Conservation (phyloP, 2,888 invertebrate genomes). For the Cerceris rybyensis region DNA sequence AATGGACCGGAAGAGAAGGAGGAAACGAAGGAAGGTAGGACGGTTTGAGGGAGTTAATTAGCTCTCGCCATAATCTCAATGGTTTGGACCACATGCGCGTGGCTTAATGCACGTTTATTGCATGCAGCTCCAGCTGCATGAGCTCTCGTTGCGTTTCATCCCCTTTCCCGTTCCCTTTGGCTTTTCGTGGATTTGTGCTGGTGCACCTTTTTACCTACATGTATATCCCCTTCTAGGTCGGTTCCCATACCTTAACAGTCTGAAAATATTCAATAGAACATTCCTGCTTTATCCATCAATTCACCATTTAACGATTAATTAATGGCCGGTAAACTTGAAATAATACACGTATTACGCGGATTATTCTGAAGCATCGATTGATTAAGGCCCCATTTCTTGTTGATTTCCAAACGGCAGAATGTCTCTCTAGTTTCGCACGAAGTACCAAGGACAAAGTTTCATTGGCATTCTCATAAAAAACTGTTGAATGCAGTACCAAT, state of each 20-base stretch:
- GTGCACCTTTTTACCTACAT: slow-evolving; percentile 12
- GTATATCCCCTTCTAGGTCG: too few species aligned
- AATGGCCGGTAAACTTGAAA: slow-evolving; percentile 41
- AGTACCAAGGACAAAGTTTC: too few species aligned
- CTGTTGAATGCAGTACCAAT: too few species aligned
- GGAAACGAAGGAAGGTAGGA: slow-evolving; percentile 7
- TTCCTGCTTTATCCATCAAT: slow-evolving; percentile 60
- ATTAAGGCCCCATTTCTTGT: not conserved
- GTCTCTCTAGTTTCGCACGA: not conserved
- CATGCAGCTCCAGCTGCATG: slow-evolving; percentile 61
- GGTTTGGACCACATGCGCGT: slow-evolving; percentile 62
- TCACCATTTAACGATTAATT: slow-evolving; percentile 65
- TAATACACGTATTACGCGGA: not conserved
- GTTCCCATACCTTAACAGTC: not conserved
- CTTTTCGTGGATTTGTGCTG: slow-evolving; percentile 22
- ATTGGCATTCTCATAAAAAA: too few species aligned
- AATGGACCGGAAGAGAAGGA: slow-evolving; percentile 2
- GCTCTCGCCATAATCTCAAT: slow-evolving; percentile 66
- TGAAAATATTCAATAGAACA: slow-evolving; percentile 56
- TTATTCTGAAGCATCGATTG: too few species aligned
- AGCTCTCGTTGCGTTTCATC: slow-evolving; percentile 37
- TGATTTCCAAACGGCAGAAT: not conserved
- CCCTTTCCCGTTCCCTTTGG: slow-evolving; percentile 27
- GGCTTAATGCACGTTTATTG: slow-evolving; percentile 64
- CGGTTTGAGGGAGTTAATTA: slow-evolving; percentile 63